phyloP scores from a whole-genome alignment of 2,888 invertebrate genomes.

The Pseudoips prasinana region DNA sequence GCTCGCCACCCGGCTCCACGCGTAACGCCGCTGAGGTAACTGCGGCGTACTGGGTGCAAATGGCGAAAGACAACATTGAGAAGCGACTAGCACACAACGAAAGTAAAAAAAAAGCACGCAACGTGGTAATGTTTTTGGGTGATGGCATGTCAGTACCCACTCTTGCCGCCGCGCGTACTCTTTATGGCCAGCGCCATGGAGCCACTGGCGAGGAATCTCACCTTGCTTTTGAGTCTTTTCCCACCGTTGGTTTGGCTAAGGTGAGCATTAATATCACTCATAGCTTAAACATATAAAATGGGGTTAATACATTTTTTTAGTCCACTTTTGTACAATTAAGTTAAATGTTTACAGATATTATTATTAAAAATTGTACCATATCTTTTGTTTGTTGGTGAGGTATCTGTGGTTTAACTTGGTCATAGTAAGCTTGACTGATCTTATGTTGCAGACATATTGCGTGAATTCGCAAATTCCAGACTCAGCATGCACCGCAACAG shows the following conservation, averaged over 20 bases:
- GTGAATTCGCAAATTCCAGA: slow-evolving; percentile 85
- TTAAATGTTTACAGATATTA: too few relatives aligned
- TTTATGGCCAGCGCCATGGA: slow-evolving; percentile 81
- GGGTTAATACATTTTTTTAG: too few relatives aligned
- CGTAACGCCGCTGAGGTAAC: slow-evolving; percentile 26
- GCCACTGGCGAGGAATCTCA: slow-evolving; percentile 81
- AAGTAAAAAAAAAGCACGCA: slow-evolving; percentile 45
- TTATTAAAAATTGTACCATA: too few relatives aligned
- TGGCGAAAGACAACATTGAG: slow-evolving; percentile 62
- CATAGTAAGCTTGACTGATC: too few relatives aligned
- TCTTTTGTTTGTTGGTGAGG: too few relatives aligned
- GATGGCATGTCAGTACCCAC: slow-evolving; percentile 89
- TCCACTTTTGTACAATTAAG: too few relatives aligned
- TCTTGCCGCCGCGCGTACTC: slow-evolving; percentile 84
- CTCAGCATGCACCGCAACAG: slow-evolving; percentile 86
- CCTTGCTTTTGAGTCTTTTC: slow-evolving; percentile 84
- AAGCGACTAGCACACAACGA: slow-evolving; percentile 39
- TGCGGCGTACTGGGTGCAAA: slow-evolving; percentile 63
- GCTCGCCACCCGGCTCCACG: slow-evolving; percentile 1
- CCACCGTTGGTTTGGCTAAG: slow-evolving; percentile 81
- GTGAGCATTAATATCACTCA: too few relatives aligned
- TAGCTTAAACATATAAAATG: too few relatives aligned
- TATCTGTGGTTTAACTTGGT: too few relatives aligned
- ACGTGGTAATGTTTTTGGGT: slow-evolving; percentile 87
- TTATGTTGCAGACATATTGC: slow-evolving; percentile 72